Evolutionary conservation across 2,113 vertebrate genomes (phyloP), one percentile per base, ranked within the genome.

Genomic region (Neolamprologus longior): DNA sequence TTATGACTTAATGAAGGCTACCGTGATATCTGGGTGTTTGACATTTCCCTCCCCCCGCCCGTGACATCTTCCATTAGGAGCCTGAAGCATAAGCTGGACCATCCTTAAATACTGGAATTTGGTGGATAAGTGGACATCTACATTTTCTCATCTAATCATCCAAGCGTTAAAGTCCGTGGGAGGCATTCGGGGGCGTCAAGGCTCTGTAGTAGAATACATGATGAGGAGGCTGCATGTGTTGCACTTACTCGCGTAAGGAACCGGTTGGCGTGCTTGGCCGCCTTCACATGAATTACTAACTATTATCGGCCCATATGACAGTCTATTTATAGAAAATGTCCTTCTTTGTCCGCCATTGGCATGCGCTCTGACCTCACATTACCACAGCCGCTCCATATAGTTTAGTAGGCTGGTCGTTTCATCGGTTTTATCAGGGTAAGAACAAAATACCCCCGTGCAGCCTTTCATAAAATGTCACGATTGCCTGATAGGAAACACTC

Each of bases 211-310:
- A 94, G 94, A 93, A 93, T 94, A 93, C 86, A 47, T 89, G 90
- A 94, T 92, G 92, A 92, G 87, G 90, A 87, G 61, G 92, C 76
- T 91, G 89, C 91, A 93, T 93, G 91, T 93, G 89, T 91, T 94
- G 90, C 90, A 83, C 78, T 47, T 19, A 47, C 35, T 82, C 81
- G 40, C 83, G 47, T 76, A 13, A 57, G 87, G 80, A 83, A 24
- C 53, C 80, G 78, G 84, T 31, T 58, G 68, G 42, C 63, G 63
- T 21, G 13, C 58, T 55, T 82, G 63, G 63, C 54, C 81, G 40
- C 87, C 57, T 57, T 86, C 31, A 82, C 26, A 42, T 26, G 21
- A 14, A 55, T 76, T 84, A 10, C 40, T 35, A 89, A 86, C 80
- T 35, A 81, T 85, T 66, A 61, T 80, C 73, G 73, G 26, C 26